These are phyloP conservation scores for Prunella strophiata DNA, from an alignment of 2,797 vertebrate species.

Conservation along the genomic window DNA sequence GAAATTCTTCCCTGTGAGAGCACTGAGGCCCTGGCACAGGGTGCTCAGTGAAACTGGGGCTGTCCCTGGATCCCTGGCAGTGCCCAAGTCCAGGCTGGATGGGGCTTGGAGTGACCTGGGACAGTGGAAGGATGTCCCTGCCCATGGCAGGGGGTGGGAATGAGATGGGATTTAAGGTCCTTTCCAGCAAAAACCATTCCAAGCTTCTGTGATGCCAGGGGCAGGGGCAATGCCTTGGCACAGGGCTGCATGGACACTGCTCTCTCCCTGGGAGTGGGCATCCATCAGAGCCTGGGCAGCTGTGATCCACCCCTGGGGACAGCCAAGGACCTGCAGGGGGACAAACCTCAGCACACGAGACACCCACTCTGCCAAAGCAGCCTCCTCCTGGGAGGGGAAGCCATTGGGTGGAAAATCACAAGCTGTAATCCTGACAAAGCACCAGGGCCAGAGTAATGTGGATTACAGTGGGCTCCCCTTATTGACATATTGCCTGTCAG, in stretches of 20 bases:
- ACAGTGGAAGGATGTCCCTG: neutral
- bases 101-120: rapidly evolving
- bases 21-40: neutral
- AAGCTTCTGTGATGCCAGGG: neutral
- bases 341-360: rapidly evolving
- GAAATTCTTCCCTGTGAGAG: neutral
- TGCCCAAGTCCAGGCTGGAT: rapidly evolving
- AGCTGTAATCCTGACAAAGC: neutral
- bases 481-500: neutral
- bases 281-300: neutral
- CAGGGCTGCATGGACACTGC: neutral
- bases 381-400: neutral
- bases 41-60: neutral
- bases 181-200: neutral
- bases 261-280: neutral
- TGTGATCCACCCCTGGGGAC: neutral
- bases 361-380: neutral
- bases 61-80: neutral
- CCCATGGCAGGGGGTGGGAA: no score
- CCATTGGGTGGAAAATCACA: neutral
- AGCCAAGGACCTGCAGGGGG: neutral
- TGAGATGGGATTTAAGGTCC: neutral
- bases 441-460: rapidly evolving
- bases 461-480: neutral
- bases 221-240: neutral